These are phyloP conservation scores for Petrolisthes manimaculis DNA, from an alignment of 2,888 invertebrate species.

Conservation along the genomic window DNA sequence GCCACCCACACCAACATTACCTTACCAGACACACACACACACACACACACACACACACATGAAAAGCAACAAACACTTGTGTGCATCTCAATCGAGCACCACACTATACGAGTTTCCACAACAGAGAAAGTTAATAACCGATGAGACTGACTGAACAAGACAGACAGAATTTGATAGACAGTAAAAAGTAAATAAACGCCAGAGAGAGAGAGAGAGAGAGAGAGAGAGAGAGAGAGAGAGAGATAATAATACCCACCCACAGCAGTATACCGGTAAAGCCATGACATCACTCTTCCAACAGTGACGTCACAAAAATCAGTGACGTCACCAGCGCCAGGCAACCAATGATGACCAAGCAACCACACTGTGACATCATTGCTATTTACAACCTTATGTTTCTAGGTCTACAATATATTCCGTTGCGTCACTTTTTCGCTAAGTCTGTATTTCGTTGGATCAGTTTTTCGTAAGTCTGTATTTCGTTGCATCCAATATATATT, in stretches of 20 bases:
- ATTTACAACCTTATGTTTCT: background rate
- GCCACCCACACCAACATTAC: background rate
- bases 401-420: too few relatives aligned
- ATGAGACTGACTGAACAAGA: background rate
- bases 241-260: background rate
- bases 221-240: conserved; percentile 11
- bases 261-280: background rate
- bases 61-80: background rate
- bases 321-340: background rate
- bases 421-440: too few relatives aligned
- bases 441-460: too few relatives aligned
- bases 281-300: conserved; percentile 23
- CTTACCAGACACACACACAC: background rate
- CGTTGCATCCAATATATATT: too few relatives aligned
- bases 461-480: too few relatives aligned
- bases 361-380: background rate
- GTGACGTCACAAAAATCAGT: conserved; percentile 2
- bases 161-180: background rate
- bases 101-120: background rate
- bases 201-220: conserved; percentile 18
- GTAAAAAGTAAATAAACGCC: too few relatives aligned
- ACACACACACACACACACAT: background rate
- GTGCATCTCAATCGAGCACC: background rate
- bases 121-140: background rate
- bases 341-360: background rate